Evolutionary conservation across 2,888 invertebrate species (phyloP), one percentile per base, ranked within the genome.

Genomic region (Myopa tessellatipennis): DNA sequence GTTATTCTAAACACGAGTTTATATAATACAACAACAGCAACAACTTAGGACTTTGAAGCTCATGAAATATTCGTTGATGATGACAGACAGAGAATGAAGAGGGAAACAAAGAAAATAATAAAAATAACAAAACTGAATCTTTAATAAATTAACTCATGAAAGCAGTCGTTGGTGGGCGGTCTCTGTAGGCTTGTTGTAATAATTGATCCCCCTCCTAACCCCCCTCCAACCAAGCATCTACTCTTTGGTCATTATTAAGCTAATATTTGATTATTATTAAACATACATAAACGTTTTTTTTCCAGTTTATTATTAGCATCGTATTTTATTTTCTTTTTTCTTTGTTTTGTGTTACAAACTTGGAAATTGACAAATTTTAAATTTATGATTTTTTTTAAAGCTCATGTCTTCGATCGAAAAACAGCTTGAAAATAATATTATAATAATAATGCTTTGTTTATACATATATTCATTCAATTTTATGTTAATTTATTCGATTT

Each of bases 91-190:
- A 40, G 40, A 40, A 40, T 40, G 40, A 55, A 55, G 10, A 55
- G 10, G 55, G 40, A 40, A 40, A 7, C 4, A 55, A 55, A 55
- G 50, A 8, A 8, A 18, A 26, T 61, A 7, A 26, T 10, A 61
- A 61, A 61, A n/a, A 7, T 10, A 26, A 18, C 26, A 36, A 34
- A 65, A 38, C 38, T 65, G 14, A 65, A 65, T 65, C 8, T 38
- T 65, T 61, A 61, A 61, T 61, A 61, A 61, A 61, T 61, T 18
- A 26, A 61, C 26, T 61, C n/a, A 26, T 4, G 8, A 26, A 26
- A 61, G 10, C 8, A 26, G 26, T n/a, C 7, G 65, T 65, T 36
- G 34, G 65, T 65, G 38, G 65, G 65, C 65, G 65, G 65, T 65
- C 65, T 65, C 5, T 18, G 58, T 16, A 16, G 58, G 61, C 26